Percentiles rank a stretch among this genome's conserved stretches.
Conservation (phyloP, 35 echinoderm and acorn worm species). For the Acanthaster planci region DNA sequence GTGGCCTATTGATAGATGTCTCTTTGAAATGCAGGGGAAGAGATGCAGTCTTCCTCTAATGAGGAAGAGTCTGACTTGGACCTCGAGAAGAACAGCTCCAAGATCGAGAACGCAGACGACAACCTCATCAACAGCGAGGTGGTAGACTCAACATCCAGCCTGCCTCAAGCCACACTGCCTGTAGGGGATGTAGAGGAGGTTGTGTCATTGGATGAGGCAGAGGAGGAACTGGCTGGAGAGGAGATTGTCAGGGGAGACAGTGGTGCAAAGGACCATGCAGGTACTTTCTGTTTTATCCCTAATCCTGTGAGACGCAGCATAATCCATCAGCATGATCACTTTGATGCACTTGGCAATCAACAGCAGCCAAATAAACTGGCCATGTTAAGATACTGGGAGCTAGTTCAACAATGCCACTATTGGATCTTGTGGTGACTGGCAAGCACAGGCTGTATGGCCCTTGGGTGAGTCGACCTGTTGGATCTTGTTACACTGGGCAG, state of each 20-base stretch:
- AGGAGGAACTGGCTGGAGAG: conserved; percentile 20
- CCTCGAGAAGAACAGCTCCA: not conserved
- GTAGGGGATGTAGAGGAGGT: not conserved
- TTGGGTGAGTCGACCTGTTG: too few species aligned
- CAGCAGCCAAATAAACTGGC: too few species aligned
- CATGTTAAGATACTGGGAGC: too few species aligned
- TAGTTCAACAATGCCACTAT: too few species aligned
- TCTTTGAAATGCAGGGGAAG: conserved; percentile 11
- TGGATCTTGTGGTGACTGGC: too few species aligned
- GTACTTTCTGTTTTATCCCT: not conserved
- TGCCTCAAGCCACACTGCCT: not conserved
- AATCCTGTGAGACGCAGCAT: too few species aligned
- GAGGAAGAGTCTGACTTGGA: conserved; percentile 36
- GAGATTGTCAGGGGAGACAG: conserved; percentile 29
- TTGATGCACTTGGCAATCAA: too few species aligned
- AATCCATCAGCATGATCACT: too few species aligned
- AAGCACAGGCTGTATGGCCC: too few species aligned
- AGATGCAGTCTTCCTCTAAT: conserved; percentile 51
- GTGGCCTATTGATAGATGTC: too few species aligned
- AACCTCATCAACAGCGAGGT: conserved; percentile 17
- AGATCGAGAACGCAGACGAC: not conserved
- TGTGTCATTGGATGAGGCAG: not conserved
- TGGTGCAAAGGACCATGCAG: not conserved
- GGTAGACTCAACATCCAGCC: conserved; percentile 8
- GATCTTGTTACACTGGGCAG: too few species aligned